Base-by-base conservation (phyloP, 2,888 invertebrate species). In the Eupelmus urozonus region DNA sequence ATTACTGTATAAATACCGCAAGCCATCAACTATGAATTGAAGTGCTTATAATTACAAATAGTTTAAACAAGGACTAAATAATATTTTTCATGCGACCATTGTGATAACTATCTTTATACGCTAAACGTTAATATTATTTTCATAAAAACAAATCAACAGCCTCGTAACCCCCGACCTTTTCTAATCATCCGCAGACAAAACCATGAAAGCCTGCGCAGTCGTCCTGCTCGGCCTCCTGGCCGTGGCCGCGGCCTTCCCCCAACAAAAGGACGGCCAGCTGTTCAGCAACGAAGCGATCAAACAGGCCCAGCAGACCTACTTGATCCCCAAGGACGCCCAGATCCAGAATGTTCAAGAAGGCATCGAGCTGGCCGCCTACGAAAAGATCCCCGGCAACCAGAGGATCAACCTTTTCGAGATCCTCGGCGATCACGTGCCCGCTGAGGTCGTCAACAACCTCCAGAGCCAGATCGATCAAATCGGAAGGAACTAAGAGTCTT, bases 311-410 rank as follows among this genome's bases (percentile, higher is more conserved):
- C 95, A 94, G 90, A 96, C 96, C 3, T 94, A 93, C 86, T 92
- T 96, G 80, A 96, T 96, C 84, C 96, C 96, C 18, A 95, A 95
- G 88, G 96, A 96, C 88, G 96, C 96, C 49, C 93, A 95, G 87
- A 96, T 96, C 82, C 96, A 96, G 90, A 96, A 95, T 90, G 95
- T 95, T 0, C 95, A 96, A 90, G 96, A 96, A 90, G 96, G 96
- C 75, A 95, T 96, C 82, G 96, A 96, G 90, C 90, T 96, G 85
- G 96, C 95, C 2, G 96, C 96, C 4, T 96, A 95, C 90, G 96
- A 96, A 90, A 94, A 95, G 82, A 96, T 96, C 85, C 96, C 96
- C 85, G 95, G 94, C 80, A 94, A 95, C 91, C 96, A 96, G 90
- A 93, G 93, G 86, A 95, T 96, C 90, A 94, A 96, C 90, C 92